Base-by-base conservation (phyloP, 2,797 vertebrate species). In the Diglossa cyanea region DNA sequence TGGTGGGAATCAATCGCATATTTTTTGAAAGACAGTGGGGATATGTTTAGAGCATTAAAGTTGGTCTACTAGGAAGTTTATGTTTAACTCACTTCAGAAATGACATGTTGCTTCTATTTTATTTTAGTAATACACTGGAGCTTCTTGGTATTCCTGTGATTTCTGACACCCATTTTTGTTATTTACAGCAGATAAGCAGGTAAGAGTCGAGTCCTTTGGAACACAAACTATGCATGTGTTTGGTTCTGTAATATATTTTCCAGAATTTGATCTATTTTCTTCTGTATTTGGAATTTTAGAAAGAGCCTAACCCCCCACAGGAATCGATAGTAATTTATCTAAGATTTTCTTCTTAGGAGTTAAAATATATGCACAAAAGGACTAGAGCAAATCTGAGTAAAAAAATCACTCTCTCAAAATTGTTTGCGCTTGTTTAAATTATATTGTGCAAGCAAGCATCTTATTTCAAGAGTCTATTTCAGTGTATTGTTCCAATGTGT, bases 1-100 rank as follows among this genome's bases (percentile, higher is more conserved):
- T 5, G 15, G 2, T 4, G 11, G 1, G 1, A 9, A 24, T 16
- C 19, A 26, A 31, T 16, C 6, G 26, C 1, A 1, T 31, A 13
- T 66, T 57, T 58, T 91, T 77, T 55, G 21, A 73, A 67, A 51
- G 47, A n/a, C 11, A 37, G 11, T 0, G 7, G 24, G 17, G 13
- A 45, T 79, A 39, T 48, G 10, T 39, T 88, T 58, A 39, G 31
- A 83, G 11, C 10, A 77, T 88, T 74, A 17, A 18, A 42, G 9
- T 4, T 80, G 13, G 5, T 42, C 10, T 60, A 12, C 37, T 31
- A 63, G 14, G n/a, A 71, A 12, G 9, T 7, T 48, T 82, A 47
- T n/a, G 7, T 47, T 33, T 28, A 66, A 33, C 48, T 61, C 42
- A 35, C 40, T 70, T 70, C 44, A 82, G 33, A 71, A 86, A 77